Evolutionary conservation across 2,113 vertebrate genomes (phyloP).

Genomic region (Tamias sibiricus): DNA sequence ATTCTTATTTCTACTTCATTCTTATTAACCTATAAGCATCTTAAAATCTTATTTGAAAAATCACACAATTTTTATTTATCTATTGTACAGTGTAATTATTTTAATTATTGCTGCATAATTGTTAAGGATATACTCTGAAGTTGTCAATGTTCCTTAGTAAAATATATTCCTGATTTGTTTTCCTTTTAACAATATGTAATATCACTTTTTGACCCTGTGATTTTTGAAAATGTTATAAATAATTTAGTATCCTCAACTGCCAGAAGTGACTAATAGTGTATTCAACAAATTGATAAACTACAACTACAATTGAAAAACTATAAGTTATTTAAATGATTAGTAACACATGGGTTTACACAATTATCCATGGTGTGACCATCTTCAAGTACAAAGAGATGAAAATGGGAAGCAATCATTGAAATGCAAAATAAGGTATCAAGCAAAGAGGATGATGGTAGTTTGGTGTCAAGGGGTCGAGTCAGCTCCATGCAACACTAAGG

Average conservation of each 20-base stretch:
- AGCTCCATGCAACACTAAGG: neutral
- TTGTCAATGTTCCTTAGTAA: neutral
- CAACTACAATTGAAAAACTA: no score
- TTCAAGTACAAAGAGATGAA: neutral
- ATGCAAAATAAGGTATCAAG: neutral
- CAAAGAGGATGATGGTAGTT: neutral
- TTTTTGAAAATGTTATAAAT: neutral
- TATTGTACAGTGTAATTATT: neutral
- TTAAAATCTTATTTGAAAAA: neutral
- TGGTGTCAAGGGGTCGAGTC: neutral
- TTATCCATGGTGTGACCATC: neutral
- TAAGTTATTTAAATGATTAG: neutral
- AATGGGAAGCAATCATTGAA: neutral
- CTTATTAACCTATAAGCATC: neutral
- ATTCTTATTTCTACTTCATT: neutral
- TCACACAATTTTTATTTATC: neutral
- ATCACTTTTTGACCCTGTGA: neutral
- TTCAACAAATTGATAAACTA: neutral
- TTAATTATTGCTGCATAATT: neutral
- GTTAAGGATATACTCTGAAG: neutral
- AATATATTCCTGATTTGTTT: neutral
- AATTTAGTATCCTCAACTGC: neutral
- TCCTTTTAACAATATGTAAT: neutral
- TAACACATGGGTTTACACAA: neutral
- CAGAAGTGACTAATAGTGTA: neutral